A percentile compares a stretch with the other conserved stretches of the same genome.
Conservation (phyloP, 2,888 invertebrate genomes). For the Nomada ferruginata region DNA sequence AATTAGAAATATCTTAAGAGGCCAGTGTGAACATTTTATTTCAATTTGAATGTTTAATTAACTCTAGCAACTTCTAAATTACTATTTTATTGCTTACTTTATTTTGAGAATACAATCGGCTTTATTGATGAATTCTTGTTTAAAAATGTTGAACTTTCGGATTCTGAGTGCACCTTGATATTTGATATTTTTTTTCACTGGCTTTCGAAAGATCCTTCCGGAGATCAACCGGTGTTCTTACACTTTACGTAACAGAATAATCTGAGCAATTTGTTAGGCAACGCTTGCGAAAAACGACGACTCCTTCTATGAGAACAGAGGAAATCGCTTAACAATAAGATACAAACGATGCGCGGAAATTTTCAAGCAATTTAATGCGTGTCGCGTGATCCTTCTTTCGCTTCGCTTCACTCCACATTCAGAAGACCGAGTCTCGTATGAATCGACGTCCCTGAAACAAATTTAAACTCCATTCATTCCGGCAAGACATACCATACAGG, state of each 20-base stretch:
- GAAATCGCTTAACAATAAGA: not conserved
- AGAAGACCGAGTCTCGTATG: not conserved
- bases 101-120: no score
- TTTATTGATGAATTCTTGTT: no score
- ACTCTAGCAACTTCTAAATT: no score
- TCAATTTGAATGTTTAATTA: no score
- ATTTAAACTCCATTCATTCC: not conserved
- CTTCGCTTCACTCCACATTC: not conserved
- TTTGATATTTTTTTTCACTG: not conserved
- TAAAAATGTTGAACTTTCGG: no score
- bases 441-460: constrained; percentile 3
- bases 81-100: no score
- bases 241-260: constrained; percentile 2
- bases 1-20: no score
- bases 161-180: no score
- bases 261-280: not conserved
- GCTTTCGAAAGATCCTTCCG: not conserved
- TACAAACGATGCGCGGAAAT: not conserved
- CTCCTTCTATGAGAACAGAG: not conserved
- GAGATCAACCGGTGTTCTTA: not conserved
- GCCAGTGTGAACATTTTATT: no score
- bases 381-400: not conserved
- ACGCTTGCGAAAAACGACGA: not conserved
- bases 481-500: not conserved
- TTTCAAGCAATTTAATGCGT: constrained; percentile 7